Conservation (phyloP, 2,113 vertebrate genomes). For the Rhombomys opimus region DNA sequence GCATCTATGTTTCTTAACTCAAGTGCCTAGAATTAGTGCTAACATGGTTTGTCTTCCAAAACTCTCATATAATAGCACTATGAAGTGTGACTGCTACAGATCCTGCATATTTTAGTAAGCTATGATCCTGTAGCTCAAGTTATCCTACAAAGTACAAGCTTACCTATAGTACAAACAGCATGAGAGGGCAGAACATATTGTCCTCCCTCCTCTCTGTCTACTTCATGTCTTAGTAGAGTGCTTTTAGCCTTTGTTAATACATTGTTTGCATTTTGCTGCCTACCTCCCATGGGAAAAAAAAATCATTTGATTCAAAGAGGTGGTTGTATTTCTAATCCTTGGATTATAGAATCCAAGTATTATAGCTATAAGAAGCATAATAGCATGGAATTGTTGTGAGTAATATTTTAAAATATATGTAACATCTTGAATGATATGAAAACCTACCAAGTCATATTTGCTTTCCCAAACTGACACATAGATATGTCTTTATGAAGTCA, state of each 20-base stretch:
- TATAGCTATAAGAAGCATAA: neutral
- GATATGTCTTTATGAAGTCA: neutral
- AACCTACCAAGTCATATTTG: neutral
- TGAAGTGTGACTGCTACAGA: neutral
- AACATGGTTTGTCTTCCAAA: neutral
- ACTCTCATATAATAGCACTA: neutral
- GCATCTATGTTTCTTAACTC: neutral
- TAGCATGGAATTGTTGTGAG: neutral
- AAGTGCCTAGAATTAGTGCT: neutral
- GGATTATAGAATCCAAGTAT: neutral
- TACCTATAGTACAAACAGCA: neutral
- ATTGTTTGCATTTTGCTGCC: neutral
- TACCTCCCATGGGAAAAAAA: neutral
- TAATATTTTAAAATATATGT: neutral
- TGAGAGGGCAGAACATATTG: neutral
- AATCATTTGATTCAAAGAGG: neutral
- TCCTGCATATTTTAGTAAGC: neutral
- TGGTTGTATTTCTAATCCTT: neutral
- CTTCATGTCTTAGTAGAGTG: too few species aligned
- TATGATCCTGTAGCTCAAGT: neutral
- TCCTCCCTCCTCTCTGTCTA: neutral
- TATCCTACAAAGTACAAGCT: neutral
- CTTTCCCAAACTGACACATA: neutral
- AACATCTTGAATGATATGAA: neutral
- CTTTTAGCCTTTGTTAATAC: neutral